phyloP scores from a whole-genome alignment of 2,113 vertebrate genomes.

The Tringa solitaria region DNA sequence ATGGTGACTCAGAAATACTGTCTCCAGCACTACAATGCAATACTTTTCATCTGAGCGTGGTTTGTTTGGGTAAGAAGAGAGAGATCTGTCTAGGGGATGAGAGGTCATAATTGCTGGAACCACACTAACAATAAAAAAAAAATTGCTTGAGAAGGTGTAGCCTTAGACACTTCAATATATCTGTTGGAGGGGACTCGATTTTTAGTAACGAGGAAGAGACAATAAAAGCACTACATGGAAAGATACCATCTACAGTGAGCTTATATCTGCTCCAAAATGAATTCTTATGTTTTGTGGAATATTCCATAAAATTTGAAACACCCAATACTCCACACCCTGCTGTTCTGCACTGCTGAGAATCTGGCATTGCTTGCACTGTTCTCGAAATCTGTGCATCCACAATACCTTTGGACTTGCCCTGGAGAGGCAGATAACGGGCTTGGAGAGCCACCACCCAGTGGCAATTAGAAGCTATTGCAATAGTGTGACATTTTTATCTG shows the following conservation, averaged over 20 bases:
- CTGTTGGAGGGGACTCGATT: background rate
- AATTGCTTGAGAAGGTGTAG: background rate
- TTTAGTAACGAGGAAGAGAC: background rate
- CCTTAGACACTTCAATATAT: background rate
- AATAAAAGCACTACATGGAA: background rate
- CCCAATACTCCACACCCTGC: background rate
- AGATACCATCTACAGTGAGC: background rate
- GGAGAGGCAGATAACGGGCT: background rate
- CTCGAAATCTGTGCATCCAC: background rate
- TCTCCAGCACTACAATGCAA: background rate
- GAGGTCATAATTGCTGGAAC: background rate
- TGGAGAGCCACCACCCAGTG: background rate
- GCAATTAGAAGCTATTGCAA: background rate
- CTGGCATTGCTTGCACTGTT: background rate
- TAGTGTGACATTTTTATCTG: background rate
- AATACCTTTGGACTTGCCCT: fast-evolving
- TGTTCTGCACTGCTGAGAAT: background rate
- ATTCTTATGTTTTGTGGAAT: background rate
- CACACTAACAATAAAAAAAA: background rate
- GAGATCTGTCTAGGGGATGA: background rate
- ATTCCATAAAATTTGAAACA: background rate
- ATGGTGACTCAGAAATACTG: background rate
- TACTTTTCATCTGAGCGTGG: background rate
- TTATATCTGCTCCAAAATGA: background rate
- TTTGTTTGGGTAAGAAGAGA: background rate